Percentiles rank a stretch among this genome's conserved stretches.
Conservation (phyloP, 2,888 invertebrate species). For the Eupithecia subfuscata region DNA sequence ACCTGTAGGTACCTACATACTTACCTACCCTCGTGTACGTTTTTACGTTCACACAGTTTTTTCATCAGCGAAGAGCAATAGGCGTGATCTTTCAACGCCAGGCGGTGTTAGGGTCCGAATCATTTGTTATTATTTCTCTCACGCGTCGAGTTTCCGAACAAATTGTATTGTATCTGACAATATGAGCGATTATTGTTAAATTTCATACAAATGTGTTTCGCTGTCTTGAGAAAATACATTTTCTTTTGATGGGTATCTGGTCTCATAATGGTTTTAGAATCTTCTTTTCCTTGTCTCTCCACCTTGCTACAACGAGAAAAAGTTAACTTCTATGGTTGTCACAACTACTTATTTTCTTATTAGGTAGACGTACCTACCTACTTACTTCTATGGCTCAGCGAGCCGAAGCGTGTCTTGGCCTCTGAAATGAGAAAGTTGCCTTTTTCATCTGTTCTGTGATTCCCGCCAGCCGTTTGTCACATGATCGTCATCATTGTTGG, state of each 20-base stretch:
- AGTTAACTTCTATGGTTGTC: not conserved
- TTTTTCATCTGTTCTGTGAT: no score
- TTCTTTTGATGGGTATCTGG: constrained; percentile 24
- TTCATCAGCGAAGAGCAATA: constrained; percentile 81
- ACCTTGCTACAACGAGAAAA: not conserved
- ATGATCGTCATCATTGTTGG: no score
- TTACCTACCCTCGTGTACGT: not conserved
- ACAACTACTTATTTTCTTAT: not conserved
- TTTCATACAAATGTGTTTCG: constrained; percentile 74
- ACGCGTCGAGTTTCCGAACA: constrained; percentile 81
- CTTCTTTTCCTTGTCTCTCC: not conserved
- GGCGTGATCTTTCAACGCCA: constrained; percentile 84
- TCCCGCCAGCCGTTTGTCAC: no score
- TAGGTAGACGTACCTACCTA: no score
- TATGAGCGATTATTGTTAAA: constrained; percentile 83
- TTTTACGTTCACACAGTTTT: constrained; percentile 57
- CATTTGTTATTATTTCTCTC: constrained; percentile 84
- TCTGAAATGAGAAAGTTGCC: no score
- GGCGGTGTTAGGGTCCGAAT: constrained; percentile 82
- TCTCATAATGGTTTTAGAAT: not conserved
- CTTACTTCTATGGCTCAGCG: no score
- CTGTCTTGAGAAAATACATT: constrained; percentile 48
- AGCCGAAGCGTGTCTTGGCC: no score
- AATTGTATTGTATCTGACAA: constrained; percentile 84
- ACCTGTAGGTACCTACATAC: not conserved